Conservation (phyloP, 2,888 invertebrate genomes). For the Tenthredo amoena region DNA sequence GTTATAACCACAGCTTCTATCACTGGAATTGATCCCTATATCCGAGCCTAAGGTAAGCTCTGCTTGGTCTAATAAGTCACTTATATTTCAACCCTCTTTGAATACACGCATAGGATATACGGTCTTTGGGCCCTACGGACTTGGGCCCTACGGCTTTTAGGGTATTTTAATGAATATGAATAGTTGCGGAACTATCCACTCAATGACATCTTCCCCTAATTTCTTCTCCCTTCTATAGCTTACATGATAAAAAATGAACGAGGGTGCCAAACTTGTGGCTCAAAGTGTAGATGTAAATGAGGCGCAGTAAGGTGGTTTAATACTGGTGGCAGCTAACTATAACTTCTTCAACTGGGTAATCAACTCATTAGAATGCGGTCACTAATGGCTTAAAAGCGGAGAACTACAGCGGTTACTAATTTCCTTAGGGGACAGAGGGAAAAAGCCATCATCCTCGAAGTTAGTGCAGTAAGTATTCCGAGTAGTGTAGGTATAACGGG, state of each 20-base stretch:
- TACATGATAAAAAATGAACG: background rate
- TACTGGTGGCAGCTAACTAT: conserved; percentile 2
- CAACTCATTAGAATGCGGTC: conserved; percentile 12
- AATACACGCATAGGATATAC: background rate
- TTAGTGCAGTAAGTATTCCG: background rate
- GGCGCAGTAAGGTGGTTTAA: background rate
- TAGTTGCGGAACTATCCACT: background rate
- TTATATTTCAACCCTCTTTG: background rate
- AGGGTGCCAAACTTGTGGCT: background rate
- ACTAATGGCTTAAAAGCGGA: conserved; percentile 16
- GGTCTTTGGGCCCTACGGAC: background rate
- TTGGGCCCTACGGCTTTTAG: background rate
- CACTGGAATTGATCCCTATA: background rate
- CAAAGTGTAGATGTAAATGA: conserved; percentile 19
- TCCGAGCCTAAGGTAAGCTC: background rate
- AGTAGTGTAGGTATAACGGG: background rate
- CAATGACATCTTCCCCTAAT: background rate
- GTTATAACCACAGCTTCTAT: background rate
- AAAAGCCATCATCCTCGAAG: background rate
- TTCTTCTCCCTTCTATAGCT: background rate
- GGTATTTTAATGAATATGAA: background rate
- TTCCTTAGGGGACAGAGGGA: conserved; percentile 20
- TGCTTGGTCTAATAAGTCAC: background rate
- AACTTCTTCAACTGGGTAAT: conserved; percentile 18
- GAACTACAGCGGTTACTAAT: background rate